Conservation (phyloP, 2,797 vertebrate genomes). For the Xiphorhynchus erythropygius region DNA sequence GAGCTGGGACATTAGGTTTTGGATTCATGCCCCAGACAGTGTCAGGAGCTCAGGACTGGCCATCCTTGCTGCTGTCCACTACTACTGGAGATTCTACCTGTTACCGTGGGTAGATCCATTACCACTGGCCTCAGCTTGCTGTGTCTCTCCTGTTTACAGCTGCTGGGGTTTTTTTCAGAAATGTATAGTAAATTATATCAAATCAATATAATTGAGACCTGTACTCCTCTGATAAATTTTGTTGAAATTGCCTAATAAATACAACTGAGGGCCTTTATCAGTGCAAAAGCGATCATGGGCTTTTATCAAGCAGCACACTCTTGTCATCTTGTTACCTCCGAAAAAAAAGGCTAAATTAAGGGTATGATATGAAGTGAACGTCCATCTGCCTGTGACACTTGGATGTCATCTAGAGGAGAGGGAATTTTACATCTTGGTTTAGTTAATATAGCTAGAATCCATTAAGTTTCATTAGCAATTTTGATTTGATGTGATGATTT, state of each 20-base stretch:
- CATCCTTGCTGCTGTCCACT: background rate
- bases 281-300: fast-evolving
- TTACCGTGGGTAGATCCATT: background rate
- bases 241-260: background rate
- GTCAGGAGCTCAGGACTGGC: background rate
- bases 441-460: background rate
- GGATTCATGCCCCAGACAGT: background rate
- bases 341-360: background rate
- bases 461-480: constrained; percentile 29
- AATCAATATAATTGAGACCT: background rate
- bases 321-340: background rate
- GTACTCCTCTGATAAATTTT: background rate
- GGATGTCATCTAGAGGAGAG: background rate
- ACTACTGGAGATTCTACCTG: background rate
- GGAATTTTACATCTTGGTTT: background rate
- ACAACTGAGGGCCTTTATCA: background rate
- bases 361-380: background rate
- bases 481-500: constrained; percentile 32
- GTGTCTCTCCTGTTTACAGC: background rate
- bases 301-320: background rate
- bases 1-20: background rate
- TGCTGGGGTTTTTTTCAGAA: background rate
- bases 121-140: background rate
- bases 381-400: background rate
- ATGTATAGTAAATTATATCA: background rate